Evolutionary conservation across 2,888 invertebrate genomes (phyloP).

Genomic region (Trilocha varians): DNA sequence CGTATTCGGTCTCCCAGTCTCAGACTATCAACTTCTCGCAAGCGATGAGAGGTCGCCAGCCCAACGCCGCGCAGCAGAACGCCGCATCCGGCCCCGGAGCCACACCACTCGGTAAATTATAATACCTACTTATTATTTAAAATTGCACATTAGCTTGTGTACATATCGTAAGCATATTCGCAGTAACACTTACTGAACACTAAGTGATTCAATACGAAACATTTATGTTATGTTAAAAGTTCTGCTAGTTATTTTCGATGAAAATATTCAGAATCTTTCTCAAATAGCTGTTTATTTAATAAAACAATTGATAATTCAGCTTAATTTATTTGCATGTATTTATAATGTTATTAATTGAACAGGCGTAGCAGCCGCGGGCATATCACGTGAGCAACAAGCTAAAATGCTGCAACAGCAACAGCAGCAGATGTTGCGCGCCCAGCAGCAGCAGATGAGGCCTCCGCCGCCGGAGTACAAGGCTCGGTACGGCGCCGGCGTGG

Average conservation of each 20-base stretch:
- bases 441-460: conserved; percentile 75
- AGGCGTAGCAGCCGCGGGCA: conserved; percentile 61
- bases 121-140: not conserved
- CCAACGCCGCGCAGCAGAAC: conserved; percentile 29
- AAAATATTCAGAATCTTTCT: too few relatives aligned
- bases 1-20: conserved; percentile 85
- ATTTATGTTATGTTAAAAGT: too few relatives aligned
- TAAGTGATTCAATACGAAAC: too few relatives aligned
- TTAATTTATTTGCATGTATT: too few relatives aligned
- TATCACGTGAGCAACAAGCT: conserved; percentile 76
- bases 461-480: conserved; percentile 92
- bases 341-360: not conserved
- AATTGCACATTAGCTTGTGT: not conserved
- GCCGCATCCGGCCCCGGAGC: conserved; percentile 23
- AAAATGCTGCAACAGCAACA: conserved; percentile 80
- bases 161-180: too few relatives aligned
- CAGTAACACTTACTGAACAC: too few relatives aligned
- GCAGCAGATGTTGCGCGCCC: conserved; percentile 76
- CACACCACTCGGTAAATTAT: conserved; percentile 37
- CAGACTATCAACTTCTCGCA: conserved; percentile 91
- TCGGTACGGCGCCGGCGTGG: conserved; percentile 58
- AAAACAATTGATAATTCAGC: too few relatives aligned
- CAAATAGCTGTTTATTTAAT: too few relatives aligned
- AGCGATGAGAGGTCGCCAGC: conserved; percentile 75
- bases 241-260: too few relatives aligned